phyloP scores from a whole-genome alignment of 2,113 vertebrate genomes.

The Tupaia tana region DNA sequence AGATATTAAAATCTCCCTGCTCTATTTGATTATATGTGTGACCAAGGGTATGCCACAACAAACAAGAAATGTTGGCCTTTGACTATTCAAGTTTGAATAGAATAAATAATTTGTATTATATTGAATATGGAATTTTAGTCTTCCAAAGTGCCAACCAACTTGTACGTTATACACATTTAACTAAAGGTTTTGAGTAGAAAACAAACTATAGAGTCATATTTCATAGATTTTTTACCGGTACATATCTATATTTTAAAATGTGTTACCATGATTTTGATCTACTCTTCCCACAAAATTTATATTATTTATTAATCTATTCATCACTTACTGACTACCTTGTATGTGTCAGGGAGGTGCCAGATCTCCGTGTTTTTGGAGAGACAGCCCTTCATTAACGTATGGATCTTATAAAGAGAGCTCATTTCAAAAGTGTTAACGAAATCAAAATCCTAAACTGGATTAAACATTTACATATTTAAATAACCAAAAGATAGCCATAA shows the following conservation, averaged over 20 bases:
- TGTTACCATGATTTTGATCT: not conserved
- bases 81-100: not conserved
- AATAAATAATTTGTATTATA: conserved; percentile 4
- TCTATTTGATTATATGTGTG: conserved; percentile 19
- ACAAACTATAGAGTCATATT: conserved; percentile 20
- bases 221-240: conserved; percentile 27
- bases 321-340: not conserved
- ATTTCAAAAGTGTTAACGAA: not conserved
- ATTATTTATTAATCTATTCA: not conserved
- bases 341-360: not conserved
- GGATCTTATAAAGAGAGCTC: not conserved
- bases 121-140: not conserved
- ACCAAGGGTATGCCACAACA: not conserved
- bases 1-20: not conserved
- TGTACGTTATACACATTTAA: not conserved
- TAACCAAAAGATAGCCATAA: not conserved
- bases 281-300: not conserved
- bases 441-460: not conserved
- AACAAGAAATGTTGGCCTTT: not conserved
- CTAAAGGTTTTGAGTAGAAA: not conserved
- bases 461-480: not conserved
- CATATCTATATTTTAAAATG: not conserved
- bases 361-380: not conserved
- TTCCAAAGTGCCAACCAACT: not conserved
- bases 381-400: not conserved